Evolutionary conservation across 1,140 invertebrate species (phyloP).

Genomic region (Diorhabda carinulata): DNA sequence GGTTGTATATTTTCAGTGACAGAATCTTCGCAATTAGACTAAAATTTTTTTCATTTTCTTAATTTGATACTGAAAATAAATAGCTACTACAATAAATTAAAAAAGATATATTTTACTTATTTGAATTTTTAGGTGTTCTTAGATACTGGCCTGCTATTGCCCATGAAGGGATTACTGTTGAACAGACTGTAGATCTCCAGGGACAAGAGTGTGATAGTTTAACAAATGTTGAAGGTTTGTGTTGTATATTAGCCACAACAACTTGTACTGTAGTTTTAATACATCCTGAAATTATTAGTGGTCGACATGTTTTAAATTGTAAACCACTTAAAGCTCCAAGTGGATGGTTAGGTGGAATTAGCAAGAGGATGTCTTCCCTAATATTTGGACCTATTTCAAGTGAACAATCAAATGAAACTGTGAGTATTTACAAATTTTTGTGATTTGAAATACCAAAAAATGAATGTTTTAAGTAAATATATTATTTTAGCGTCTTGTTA

Average conservation of each 20-base stretch:
- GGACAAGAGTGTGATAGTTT: constrained; percentile 80
- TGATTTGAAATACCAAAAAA: not conserved
- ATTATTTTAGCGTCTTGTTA: constrained; percentile 57
- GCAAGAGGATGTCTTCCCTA: constrained; percentile 77
- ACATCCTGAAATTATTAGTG: constrained; percentile 56
- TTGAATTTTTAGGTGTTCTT: constrained; percentile 34
- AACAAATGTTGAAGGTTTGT: constrained; percentile 63
- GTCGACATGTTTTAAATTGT: constrained; percentile 65
- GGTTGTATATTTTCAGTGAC: too few relatives aligned
- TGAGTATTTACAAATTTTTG: constrained; percentile 41
- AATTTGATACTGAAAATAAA: too few relatives aligned
- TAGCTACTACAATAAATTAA: too few relatives aligned
- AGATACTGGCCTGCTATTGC: constrained; percentile 87
- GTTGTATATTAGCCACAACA: constrained; percentile 84
- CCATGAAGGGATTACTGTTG: constrained; percentile 81
- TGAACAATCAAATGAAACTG: constrained; percentile 70
- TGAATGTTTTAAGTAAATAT: constrained; percentile 9
- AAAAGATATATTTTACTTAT: not conserved
- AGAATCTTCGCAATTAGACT: too few relatives aligned
- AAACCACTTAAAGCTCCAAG: constrained; percentile 70
- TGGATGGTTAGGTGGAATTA: constrained; percentile 84
- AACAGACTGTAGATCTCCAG: constrained; percentile 78
- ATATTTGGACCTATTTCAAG: constrained; percentile 80
- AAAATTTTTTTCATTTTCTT: too few relatives aligned
- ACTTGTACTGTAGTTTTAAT: constrained; percentile 83